Evolutionary conservation across 1,140 invertebrate species (phyloP).

Genomic region (Chelonus insularis): DNA sequence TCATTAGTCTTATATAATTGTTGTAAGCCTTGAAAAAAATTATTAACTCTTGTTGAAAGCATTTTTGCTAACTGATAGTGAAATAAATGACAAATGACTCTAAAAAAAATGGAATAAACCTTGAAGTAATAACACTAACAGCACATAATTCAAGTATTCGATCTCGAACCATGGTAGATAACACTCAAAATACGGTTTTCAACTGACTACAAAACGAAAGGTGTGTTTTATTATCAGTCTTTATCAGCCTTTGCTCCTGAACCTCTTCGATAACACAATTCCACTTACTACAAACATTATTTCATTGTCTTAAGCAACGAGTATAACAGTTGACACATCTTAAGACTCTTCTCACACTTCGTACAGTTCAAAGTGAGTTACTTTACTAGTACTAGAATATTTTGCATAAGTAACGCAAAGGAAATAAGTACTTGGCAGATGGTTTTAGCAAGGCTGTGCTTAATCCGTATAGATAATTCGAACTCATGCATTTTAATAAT

Average conservation of each 20-base stretch:
- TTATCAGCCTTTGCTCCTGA: conserved; percentile 4
- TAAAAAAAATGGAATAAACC: conserved; percentile 2
- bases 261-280: neutral
- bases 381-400: neutral
- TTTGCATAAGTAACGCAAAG: conserved; percentile 20
- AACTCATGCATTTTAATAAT: neutral
- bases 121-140: conserved; percentile 42
- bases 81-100: neutral
- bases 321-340: neutral
- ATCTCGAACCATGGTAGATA: conserved; percentile 52
- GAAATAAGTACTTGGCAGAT: conserved; percentile 27
- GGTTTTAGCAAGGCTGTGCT: conserved; percentile 13
- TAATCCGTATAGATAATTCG: neutral
- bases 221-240: conserved; percentile 1
- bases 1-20: too few relatives aligned
- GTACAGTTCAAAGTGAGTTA: neutral
- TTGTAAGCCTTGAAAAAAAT: too few relatives aligned
- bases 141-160: conserved; percentile 52
- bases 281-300: neutral
- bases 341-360: neutral
- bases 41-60: too few relatives aligned
- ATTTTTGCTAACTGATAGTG: too few relatives aligned
- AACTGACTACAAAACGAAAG: conserved; percentile 2
- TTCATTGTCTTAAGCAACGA: neutral
- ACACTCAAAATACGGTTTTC: neutral